A percentile compares a stretch with the other conserved stretches of the same genome.
Conservation (phyloP, 2,888 invertebrate genomes). For the Troglohyphantes excavatus region DNA sequence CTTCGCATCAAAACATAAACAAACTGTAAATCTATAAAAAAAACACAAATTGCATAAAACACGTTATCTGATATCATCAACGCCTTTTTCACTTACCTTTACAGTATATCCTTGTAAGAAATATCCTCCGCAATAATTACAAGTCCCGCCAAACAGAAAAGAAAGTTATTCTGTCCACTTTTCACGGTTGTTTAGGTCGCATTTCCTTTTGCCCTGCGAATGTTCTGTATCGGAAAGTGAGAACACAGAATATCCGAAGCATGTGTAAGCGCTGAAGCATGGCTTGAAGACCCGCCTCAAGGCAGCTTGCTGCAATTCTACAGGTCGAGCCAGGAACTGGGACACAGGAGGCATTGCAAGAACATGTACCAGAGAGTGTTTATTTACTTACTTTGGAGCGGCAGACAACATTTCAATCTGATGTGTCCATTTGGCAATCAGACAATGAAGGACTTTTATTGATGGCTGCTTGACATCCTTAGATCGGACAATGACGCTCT, state of each 20-base stretch:
- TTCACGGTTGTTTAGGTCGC: neutral
- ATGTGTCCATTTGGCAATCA: conserved; percentile 18
- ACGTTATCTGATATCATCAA: neutral
- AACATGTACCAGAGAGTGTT: conserved; percentile 21
- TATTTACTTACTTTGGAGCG: conserved; percentile 29
- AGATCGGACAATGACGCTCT: neutral
- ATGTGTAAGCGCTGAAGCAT: conserved; percentile 44
- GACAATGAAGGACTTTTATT: conserved; percentile 15
- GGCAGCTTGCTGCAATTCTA: conserved; percentile 18
- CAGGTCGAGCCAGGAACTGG: conserved; percentile 37
- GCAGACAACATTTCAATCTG: conserved; percentile 23
- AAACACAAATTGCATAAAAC: no score
- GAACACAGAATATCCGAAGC: conserved; percentile 2
- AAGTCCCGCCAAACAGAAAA: neutral
- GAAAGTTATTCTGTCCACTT: neutral
- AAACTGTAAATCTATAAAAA: no score
- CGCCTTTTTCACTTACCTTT: conserved; percentile 2
- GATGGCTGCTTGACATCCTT: neutral
- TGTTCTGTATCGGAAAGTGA: conserved; percentile 23
- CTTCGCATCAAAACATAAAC: no score
- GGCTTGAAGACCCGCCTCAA: conserved; percentile 21
- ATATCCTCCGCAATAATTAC: neutral
- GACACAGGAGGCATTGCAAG: conserved; percentile 29
- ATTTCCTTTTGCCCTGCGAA: neutral
- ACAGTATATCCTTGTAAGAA: neutral